Evolutionary conservation across 92 coral and sea anemone species (phyloP), one percentile per base, ranked within the genome.

Genomic region (Phenganax marumi): DNA sequence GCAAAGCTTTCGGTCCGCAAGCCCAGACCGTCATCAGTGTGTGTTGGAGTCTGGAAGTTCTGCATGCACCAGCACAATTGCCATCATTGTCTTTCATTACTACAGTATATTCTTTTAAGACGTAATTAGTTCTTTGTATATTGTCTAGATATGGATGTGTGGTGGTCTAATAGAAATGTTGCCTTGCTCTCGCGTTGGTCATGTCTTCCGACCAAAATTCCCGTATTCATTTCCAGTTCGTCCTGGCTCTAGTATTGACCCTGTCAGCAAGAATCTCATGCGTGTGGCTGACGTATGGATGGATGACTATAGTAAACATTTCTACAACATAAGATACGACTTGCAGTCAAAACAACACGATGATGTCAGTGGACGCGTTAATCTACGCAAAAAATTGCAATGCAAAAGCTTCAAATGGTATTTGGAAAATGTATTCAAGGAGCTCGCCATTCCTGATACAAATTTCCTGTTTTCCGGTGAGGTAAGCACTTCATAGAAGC

Each of bases 261-360:
- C 93, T 18, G 98, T 95, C 17, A 95, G 98, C 86, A 92, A 92
- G 53, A 95, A 95, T 80, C 90, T 95, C 61, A 95, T 95, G 98
- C 87, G 98, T 52, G 98, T 95, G 16, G 98, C 98, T 3, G 98
- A 95, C 68, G 98, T 95, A 43, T 95, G 98, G 98, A 95, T 95
- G 98, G 98, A 95, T 75, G 96, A 95, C 33, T 95, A 95, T 73
- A 87, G 87, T 25, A 92, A 95, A 77, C 98, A 95, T 82, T 95
- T 95, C 86, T 95, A 92, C 81, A 95, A 95, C 82, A 95, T 92
- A 50, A 90, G 98, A 70, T 95, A 89, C 82, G 97, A 95, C 70
- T 88, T 92, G 16, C 86, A 90, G 54, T 90, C 85, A 75, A 95
- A 95, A 85, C 88, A 80, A 17, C 97, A 92, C 46, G 98, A 95